phyloP scores from a whole-genome alignment of 2,797 vertebrate species.

The Halcyon leucocephala region DNA sequence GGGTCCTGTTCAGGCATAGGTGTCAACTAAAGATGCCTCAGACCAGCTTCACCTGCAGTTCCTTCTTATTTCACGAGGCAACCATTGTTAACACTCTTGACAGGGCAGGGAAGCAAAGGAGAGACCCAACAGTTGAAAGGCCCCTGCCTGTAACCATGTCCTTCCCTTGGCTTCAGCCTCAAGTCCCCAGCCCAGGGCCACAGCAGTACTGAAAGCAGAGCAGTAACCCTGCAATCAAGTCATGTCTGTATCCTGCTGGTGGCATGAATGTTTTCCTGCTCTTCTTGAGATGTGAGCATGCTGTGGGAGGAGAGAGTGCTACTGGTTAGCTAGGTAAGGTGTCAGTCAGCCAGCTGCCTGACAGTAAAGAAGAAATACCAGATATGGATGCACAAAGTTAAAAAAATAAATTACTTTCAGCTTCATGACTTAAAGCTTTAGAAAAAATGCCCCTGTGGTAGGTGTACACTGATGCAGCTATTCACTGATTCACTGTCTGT shows the following conservation, averaged over 20 bases:
- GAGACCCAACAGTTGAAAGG: neutral
- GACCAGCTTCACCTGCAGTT: neutral
- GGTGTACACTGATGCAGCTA: neutral
- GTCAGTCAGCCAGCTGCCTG: neutral
- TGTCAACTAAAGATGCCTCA: neutral
- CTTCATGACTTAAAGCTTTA: neutral
- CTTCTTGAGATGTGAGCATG: neutral
- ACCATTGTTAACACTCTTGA: neutral
- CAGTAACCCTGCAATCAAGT: neutral
- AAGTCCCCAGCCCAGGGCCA: neutral
- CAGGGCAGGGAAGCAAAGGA: neutral
- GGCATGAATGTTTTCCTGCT: neutral
- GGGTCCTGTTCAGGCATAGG: neutral
- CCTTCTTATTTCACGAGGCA: neutral
- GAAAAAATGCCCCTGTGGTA: neutral
- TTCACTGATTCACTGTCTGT: neutral
- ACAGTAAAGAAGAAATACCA: neutral
- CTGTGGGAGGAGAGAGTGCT: neutral
- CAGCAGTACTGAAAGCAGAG: neutral
- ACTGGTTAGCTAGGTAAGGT: neutral
- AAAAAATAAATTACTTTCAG: neutral
- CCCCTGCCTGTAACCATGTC: too few relatives aligned
- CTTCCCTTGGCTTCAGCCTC: neutral
- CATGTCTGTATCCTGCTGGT: neutral
- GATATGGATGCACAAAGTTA: neutral